A percentile compares a stretch with the other conserved stretches of the same genome.
Evolutionary conservation across 2,888 invertebrate genomes (phyloP).

Genomic region (Hirtodrosophila duncani): DNA sequence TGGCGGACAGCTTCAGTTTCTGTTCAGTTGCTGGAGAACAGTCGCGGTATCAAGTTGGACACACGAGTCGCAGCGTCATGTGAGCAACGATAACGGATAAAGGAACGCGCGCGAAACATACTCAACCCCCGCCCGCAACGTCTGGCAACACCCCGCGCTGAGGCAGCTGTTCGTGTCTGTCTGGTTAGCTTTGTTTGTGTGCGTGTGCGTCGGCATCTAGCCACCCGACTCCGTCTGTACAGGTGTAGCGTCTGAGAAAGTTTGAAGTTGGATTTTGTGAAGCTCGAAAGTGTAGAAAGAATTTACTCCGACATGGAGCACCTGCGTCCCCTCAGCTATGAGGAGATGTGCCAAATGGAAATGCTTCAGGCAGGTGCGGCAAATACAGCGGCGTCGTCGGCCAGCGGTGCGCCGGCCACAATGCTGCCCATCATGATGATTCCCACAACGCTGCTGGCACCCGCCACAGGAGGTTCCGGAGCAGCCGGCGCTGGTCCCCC

Average conservation of each 20-base stretch:
- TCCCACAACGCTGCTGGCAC: conserved; percentile 72
- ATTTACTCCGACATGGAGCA: conserved; percentile 69
- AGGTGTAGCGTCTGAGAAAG: conserved; percentile 19
- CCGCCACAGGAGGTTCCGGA: conserved; percentile 41
- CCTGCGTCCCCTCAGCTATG: conserved; percentile 75
- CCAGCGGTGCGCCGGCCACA: conserved; percentile 49
- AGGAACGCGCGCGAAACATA: conserved; percentile 62
- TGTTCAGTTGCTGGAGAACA: conserved; percentile 67
- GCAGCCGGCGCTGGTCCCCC: conserved; percentile 13
- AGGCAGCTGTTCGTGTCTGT: conserved; percentile 8
- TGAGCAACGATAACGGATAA: conserved; percentile 30
- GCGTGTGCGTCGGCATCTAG: not conserved
- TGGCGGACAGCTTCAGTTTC: conserved; percentile 21
- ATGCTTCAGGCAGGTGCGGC: conserved; percentile 60
- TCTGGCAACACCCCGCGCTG: not conserved
- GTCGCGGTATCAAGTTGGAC: conserved; percentile 64
- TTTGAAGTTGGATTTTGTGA: conserved; percentile 4
- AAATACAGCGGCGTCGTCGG: conserved; percentile 31
- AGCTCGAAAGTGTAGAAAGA: too few relatives aligned
- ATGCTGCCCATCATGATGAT: conserved; percentile 78
- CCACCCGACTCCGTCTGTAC: conserved; percentile 8
- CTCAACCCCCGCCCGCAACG: conserved; percentile 18
- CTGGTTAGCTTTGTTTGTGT: not conserved
- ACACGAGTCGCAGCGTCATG: conserved; percentile 42
- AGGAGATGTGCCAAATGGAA: conserved; percentile 77